Conservation (phyloP, 2,113 vertebrate genomes). For the Calidris pugnax region DNA sequence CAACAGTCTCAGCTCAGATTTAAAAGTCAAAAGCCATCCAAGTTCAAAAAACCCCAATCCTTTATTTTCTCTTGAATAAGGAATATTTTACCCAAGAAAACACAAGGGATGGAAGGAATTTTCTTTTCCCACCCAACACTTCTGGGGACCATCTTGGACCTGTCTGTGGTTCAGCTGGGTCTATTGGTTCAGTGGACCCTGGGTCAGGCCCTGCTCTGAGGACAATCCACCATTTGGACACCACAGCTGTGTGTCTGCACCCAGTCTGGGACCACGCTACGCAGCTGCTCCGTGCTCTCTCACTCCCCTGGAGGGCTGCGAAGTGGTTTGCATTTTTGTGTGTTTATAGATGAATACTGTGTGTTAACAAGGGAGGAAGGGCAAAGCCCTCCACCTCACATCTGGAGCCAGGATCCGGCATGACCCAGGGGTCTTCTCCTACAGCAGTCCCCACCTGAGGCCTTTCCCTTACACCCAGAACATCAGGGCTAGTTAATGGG, state of each 20-base stretch:
- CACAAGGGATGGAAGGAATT: neutral
- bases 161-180: accelerated
- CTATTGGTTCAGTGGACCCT: neutral
- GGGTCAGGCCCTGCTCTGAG: neutral
- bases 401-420: neutral
- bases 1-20: neutral
- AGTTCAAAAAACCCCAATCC: neutral
- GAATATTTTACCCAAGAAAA: neutral
- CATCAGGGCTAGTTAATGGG: neutral
- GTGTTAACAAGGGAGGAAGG: neutral
- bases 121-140: neutral
- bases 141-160: neutral
- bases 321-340: neutral
- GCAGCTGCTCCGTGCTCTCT: neutral
- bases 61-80: neutral
- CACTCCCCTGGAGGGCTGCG: neutral
- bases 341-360: neutral
- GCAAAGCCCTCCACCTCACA: neutral
- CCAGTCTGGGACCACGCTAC: neutral
- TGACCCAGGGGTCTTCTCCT: neutral
- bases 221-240: neutral
- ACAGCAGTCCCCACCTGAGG: neutral
- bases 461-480: neutral
- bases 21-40: neutral
- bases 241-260: neutral